These are phyloP conservation scores for Cylloceria caligata DNA, from an alignment of 2,888 invertebrate species.

Conservation along the genomic window DNA sequence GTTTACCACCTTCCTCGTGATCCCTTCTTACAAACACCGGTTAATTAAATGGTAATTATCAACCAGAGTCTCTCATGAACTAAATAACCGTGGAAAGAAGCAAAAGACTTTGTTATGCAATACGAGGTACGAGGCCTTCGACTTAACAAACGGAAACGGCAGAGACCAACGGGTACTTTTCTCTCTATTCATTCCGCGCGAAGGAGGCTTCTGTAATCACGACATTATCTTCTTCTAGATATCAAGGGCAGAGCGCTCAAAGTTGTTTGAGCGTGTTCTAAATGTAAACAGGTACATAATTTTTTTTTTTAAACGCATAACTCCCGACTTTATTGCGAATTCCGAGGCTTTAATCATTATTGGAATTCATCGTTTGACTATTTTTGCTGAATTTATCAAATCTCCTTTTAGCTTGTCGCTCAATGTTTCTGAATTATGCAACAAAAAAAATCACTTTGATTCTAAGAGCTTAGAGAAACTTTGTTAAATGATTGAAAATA, in stretches of 20 bases:
- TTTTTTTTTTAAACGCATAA: not conserved
- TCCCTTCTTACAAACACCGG: constrained; percentile 43
- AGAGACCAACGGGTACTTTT: constrained; percentile 26
- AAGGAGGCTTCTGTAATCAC: not conserved
- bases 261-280: not conserved
- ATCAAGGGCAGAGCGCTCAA: not conserved
- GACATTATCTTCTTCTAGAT: not conserved
- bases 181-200: not conserved
- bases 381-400: too few species aligned
- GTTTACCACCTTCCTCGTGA: constrained; percentile 2
- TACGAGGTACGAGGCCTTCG: constrained; percentile 52
- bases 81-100: constrained; percentile 60
- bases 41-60: constrained; percentile 65
- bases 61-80: constrained; percentile 50
- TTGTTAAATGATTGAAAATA: too few species aligned
- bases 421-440: too few species aligned
- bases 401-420: too few species aligned
- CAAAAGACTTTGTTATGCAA: constrained; percentile 50
- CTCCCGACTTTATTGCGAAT: too few species aligned
- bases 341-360: too few species aligned
- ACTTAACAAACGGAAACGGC: constrained; percentile 58
- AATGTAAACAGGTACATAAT: not conserved
- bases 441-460: too few species aligned
- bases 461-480: too few species aligned
- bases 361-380: too few species aligned